phyloP scores from a whole-genome alignment of 1,140 invertebrate species.

The Heterodera carotae region DNA sequence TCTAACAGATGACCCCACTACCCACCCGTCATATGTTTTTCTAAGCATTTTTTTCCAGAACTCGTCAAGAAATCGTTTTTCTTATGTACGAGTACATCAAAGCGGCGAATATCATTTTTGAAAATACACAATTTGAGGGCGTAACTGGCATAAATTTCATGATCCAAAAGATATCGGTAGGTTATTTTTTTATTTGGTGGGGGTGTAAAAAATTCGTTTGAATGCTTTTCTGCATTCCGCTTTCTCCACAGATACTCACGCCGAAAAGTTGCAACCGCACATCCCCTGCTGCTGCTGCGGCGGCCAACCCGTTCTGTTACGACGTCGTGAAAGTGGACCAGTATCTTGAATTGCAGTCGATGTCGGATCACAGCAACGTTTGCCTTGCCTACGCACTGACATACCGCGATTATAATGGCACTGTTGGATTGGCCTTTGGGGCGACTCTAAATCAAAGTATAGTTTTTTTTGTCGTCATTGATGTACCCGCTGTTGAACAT shows the following conservation, averaged over 20 bases:
- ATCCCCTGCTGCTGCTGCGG: neutral
- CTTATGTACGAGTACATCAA: slow-evolving; percentile 96
- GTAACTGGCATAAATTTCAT: slow-evolving; percentile 95
- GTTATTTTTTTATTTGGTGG: too few relatives aligned
- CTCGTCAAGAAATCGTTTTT: slow-evolving; percentile 91
- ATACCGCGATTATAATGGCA: slow-evolving; percentile 94
- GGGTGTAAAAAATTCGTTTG: too few relatives aligned
- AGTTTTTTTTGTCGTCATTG: too few relatives aligned
- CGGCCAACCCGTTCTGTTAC: slow-evolving; percentile 86
- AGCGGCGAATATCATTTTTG: slow-evolving; percentile 96
- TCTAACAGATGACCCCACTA: neutral
- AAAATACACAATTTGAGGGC: slow-evolving; percentile 88
- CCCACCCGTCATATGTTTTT: too few relatives aligned
- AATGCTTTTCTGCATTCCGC: too few relatives aligned
- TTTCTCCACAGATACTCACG: slow-evolving; percentile 68
- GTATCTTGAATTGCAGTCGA: slow-evolving; percentile 94
- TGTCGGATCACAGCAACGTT: slow-evolving; percentile 93
- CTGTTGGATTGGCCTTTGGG: slow-evolving; percentile 95
- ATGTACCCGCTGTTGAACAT: too few relatives aligned
- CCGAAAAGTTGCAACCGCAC: slow-evolving; percentile 62
- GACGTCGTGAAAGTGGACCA: slow-evolving; percentile 98
- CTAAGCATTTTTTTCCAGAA: slow-evolving; percentile 66
- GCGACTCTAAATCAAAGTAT: slow-evolving; percentile 75
- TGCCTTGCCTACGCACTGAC: slow-evolving; percentile 98
- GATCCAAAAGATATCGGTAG: slow-evolving; percentile 93